Evolutionary conservation across 2,113 vertebrate genomes (phyloP), one percentile per base, ranked within the genome.

Genomic region (Coregonus clupeaformis): DNA sequence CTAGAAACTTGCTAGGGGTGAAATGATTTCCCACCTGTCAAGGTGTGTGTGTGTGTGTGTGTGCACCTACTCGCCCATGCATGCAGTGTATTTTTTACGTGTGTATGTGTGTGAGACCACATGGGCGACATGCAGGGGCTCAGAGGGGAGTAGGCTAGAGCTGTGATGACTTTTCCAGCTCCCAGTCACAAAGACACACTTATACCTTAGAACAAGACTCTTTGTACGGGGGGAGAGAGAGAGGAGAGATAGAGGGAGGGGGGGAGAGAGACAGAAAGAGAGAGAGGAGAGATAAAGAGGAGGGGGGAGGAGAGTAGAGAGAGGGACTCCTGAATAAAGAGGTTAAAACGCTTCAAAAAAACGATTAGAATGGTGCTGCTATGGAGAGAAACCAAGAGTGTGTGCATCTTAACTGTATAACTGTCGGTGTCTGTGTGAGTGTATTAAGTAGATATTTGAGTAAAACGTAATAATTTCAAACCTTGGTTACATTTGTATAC

Each of bases 121-220:
- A 88, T 88, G 84, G 85, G 83, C 80, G 69, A 89, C 83, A 85
- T 84, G 77, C 81, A 80, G 64, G 70, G 83, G 82, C 84, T 73
- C 52, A 73, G 57, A 63, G n/a, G 77, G 79, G 68, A 70, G 45
- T 78, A 83, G 65, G 68, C 5, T 72, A 59, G 55, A 59, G 55
- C 71, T 73, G 71, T 88, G 85, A 89, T 91, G 24, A 77, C 79
- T 90, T 91, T 89, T 89, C 88, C 89, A 91, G 86, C 2, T 20
- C 47, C 73, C 59, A 69, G 65, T 80, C 80, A 87, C 85, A 91
- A 84, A 84, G 80, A 85, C 79, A 78, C 77, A 70, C 77, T 88
- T 82, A 76, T 76, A 57, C 78, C 67, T 18, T 65, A 42, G 47
- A 49, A 73, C 49, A 32, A 64, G 55, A 1, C 20, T 74, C 52